Conservation (phyloP, 2,888 invertebrate species). For the Disparrhopalites patrizii region DNA sequence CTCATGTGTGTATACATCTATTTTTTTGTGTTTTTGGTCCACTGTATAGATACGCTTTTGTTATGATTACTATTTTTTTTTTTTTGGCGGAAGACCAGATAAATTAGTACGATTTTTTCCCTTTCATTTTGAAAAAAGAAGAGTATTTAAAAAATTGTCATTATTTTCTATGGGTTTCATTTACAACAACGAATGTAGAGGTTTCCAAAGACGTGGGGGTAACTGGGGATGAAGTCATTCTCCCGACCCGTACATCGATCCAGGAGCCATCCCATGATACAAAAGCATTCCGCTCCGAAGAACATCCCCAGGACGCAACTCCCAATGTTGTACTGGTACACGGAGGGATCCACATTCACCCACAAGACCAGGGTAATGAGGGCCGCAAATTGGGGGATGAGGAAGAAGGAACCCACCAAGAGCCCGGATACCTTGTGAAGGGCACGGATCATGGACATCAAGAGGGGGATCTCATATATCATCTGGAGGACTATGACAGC, state of each 20-base stretch:
- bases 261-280: constrained; percentile 30
- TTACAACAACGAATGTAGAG: constrained; percentile 10
- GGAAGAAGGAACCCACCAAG: constrained; percentile 35
- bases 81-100: background rate
- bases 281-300: constrained; percentile 27
- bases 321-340: constrained; percentile 42
- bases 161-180: background rate
- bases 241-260: constrained; percentile 40
- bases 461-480: constrained; percentile 37
- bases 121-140: too few species aligned
- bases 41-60: too few species aligned
- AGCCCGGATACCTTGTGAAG: constrained; percentile 5
- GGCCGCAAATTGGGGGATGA: constrained; percentile 44
- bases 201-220: constrained; percentile 47
- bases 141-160: too few species aligned
- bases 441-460: constrained; percentile 30
- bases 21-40: too few species aligned
- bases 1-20: too few species aligned
- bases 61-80: too few species aligned
- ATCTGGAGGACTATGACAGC: constrained; percentile 28
- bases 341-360: constrained; percentile 41
- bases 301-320: constrained; percentile 39
- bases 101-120: background rate
- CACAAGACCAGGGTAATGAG: constrained; percentile 40
- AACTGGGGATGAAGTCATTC: constrained; percentile 40